A percentile compares a stretch with the other conserved stretches of the same genome.
phyloP scores from a whole-genome alignment of 2,797 vertebrate genomes.

The Presbytis comata region DNA sequence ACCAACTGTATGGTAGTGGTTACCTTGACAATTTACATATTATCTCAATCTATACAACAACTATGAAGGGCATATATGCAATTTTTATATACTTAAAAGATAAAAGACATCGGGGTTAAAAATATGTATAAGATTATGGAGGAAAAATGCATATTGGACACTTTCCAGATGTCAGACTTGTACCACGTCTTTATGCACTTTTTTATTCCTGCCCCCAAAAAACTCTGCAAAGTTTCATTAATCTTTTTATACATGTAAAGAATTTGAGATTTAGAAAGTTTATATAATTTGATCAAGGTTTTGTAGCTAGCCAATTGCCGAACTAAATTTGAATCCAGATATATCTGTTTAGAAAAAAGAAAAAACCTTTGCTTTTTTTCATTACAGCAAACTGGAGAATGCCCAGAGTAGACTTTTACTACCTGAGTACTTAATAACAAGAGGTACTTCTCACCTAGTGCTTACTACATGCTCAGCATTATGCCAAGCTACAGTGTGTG shows the following conservation, averaged over 20 bases:
- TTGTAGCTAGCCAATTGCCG: background rate
- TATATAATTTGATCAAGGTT: background rate
- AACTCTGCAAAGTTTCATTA: background rate
- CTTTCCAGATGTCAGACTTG: background rate
- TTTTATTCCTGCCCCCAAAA: background rate
- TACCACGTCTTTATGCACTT: background rate
- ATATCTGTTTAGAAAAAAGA: background rate
- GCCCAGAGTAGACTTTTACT: background rate
- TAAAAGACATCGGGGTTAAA: background rate
- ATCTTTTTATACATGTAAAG: slow-evolving; percentile 11
- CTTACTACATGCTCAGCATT: background rate
- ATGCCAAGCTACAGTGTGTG: background rate
- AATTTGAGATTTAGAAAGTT: background rate
- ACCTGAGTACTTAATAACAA: background rate
- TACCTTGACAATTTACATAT: background rate
- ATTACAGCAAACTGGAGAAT: background rate
- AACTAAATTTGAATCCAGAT: background rate
- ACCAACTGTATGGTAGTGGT: background rate
- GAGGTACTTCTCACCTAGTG: background rate
- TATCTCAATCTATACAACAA: background rate
- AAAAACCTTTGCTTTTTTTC: background rate
- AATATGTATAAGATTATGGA: background rate
- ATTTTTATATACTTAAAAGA: background rate
- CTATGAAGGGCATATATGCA: background rate
- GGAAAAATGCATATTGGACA: background rate